phyloP scores from a whole-genome alignment of 2,888 invertebrate genomes.

The Melipona bicolor region DNA sequence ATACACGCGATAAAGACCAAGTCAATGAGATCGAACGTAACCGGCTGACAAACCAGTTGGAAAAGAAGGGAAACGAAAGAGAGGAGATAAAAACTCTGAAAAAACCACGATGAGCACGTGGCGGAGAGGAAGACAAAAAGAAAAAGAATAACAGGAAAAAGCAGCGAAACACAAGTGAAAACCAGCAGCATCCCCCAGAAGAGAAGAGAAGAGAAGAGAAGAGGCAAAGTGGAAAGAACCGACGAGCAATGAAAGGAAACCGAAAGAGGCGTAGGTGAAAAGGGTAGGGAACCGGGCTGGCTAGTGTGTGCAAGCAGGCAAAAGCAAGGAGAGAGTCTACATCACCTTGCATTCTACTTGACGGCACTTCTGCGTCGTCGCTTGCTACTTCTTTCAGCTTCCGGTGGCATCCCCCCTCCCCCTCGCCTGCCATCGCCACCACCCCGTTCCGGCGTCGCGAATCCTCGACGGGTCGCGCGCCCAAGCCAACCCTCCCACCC shows the following conservation, averaged over 20 bases:
- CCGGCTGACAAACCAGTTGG: not conserved
- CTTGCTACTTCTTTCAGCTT: constrained; percentile 58
- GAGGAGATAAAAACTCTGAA: not conserved
- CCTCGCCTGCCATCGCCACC: constrained; percentile 12
- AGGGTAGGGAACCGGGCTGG: not conserved
- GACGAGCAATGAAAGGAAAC: constrained; percentile 12
- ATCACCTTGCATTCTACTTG: constrained; percentile 68
- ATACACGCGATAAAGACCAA: not conserved
- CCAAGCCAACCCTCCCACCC: constrained; percentile 5
- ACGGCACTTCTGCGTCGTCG: constrained; percentile 66
- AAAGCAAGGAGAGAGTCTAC: constrained; percentile 51
- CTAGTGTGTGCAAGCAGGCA: not conserved
- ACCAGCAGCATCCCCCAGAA: not conserved
- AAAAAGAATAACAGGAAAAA: not conserved
- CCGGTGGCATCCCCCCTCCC: constrained; percentile 28
- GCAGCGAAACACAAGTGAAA: not conserved
- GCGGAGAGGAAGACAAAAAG: too few species aligned
- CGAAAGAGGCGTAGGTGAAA: not conserved
- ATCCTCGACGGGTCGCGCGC: constrained; percentile 2
- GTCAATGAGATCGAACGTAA: not conserved
- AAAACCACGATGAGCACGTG: not conserved
- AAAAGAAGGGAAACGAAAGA: not conserved
- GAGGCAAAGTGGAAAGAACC: not conserved
- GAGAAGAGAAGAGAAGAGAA: too few species aligned
- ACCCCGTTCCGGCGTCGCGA: constrained; percentile 44